These are phyloP conservation scores for Eupeodes luniger DNA, from an alignment of 2,888 invertebrate genomes.

Conservation along the genomic window DNA sequence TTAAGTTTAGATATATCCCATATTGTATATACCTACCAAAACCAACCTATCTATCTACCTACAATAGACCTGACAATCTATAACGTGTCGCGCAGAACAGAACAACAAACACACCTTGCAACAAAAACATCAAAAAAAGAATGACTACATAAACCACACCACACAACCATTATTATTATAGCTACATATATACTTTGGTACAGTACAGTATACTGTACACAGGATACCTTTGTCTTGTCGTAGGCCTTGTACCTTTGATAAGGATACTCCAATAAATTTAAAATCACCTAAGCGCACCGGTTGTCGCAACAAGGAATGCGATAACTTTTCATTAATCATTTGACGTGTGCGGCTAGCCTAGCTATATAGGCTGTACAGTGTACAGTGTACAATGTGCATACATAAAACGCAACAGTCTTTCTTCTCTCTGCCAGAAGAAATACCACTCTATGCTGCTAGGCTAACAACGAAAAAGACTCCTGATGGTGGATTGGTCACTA, in stretches of 20 bases:
- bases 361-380: too few relatives aligned
- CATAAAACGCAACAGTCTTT: conserved; percentile 56
- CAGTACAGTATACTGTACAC: background rate
- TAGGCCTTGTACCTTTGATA: conserved; percentile 66
- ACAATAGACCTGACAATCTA: conserved; percentile 2
- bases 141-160: background rate
- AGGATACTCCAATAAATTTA: conserved; percentile 69
- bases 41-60: background rate
- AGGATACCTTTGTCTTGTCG: conserved; percentile 70
- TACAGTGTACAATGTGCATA: background rate
- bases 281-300: conserved; percentile 73
- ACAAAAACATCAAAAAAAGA: background rate
- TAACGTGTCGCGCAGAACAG: conserved; percentile 21
- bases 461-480: conserved; percentile 27
- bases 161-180: background rate
- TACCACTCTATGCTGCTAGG: background rate
- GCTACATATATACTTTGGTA: background rate
- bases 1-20: background rate
- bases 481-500: conserved; percentile 56
- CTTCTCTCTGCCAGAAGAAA: background rate
- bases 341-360: background rate
- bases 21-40: background rate
- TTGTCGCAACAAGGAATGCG: conserved; percentile 72
- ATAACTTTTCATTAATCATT: conserved; percentile 69
- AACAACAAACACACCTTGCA: conserved; percentile 22